Evolutionary conservation across 2,888 invertebrate species (phyloP).

Genomic region (Drosophila peninsularis): DNA sequence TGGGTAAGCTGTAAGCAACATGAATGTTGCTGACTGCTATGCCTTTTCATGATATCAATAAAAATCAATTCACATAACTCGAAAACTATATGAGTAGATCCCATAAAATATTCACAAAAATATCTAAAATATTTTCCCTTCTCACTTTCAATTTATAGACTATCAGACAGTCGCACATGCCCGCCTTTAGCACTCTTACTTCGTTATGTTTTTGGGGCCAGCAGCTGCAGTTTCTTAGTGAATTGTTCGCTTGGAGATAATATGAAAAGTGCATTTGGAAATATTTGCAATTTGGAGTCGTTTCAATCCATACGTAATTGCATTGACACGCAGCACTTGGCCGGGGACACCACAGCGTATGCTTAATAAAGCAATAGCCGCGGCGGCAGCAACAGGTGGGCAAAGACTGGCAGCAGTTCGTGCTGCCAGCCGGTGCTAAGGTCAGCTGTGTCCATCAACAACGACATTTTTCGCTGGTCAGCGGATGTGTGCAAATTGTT

Average conservation of each 20-base stretch:
- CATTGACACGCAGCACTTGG: slow-evolving; percentile 19
- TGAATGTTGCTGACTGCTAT: too few species aligned
- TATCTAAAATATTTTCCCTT: neutral
- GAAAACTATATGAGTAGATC: neutral
- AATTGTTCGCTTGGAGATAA: slow-evolving; percentile 30
- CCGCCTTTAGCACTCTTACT: neutral
- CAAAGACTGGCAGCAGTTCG: slow-evolving; percentile 17
- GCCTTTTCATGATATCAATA: too few species aligned
- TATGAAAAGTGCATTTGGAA: slow-evolving; percentile 40
- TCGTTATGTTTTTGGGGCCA: slow-evolving; percentile 1
- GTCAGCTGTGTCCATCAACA: slow-evolving; percentile 68
- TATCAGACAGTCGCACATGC: neutral
- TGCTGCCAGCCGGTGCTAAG: slow-evolving; percentile 41
- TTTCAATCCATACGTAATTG: slow-evolving; percentile 34
- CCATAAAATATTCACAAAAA: too few species aligned
- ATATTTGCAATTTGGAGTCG: slow-evolving; percentile 41
- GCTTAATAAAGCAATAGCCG: slow-evolving; percentile 33
- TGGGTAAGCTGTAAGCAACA: too few species aligned
- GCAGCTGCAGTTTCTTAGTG: slow-evolving; percentile 45
- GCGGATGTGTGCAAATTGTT: slow-evolving; percentile 55
- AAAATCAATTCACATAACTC: neutral
- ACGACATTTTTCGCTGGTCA: slow-evolving; percentile 58
- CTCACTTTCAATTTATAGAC: neutral
- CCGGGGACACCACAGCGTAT: slow-evolving; percentile 47
- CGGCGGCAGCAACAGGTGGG: slow-evolving; percentile 53